Evolutionary conservation across 2,113 vertebrate genomes (phyloP).

Genomic region (Hydrochoerus hydrochaeris): DNA sequence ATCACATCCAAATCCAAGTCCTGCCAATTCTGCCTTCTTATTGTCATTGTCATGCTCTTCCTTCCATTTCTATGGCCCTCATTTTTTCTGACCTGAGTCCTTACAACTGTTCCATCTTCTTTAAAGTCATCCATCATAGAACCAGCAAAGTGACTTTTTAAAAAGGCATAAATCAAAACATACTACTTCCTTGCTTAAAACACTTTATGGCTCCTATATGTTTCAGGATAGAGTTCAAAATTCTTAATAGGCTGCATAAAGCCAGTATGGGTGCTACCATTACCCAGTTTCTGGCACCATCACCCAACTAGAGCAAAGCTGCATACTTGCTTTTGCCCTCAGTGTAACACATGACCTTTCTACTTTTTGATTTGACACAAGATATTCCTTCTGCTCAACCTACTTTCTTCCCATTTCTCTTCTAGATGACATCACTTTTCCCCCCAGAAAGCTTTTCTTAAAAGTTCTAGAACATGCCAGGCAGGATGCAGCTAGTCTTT

Average conservation of each 20-base stretch:
- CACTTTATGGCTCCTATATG: not conserved
- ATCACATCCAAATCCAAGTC: not conserved
- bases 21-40: not conserved
- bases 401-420: not conserved
- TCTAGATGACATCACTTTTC: not conserved
- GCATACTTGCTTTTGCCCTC: not conserved
- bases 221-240: not conserved
- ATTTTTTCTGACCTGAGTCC: not conserved
- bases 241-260: not conserved
- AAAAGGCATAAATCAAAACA: constrained; percentile 17
- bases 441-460: not conserved
- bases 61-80: not conserved
- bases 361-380: not conserved
- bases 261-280: not conserved
- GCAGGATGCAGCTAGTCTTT: not conserved
- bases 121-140: not conserved
- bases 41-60: not conserved
- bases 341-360: not conserved
- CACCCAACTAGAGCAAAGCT: not conserved
- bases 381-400: not conserved
- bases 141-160: not conserved
- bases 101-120: not conserved
- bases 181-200: not conserved
- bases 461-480: not conserved
- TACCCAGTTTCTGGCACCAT: not conserved